A percentile compares a stretch with the other conserved stretches of the same genome.
These are phyloP conservation scores for Hoplodrina blanda DNA, from an alignment of 2,888 invertebrate genomes.

Conservation along the genomic window DNA sequence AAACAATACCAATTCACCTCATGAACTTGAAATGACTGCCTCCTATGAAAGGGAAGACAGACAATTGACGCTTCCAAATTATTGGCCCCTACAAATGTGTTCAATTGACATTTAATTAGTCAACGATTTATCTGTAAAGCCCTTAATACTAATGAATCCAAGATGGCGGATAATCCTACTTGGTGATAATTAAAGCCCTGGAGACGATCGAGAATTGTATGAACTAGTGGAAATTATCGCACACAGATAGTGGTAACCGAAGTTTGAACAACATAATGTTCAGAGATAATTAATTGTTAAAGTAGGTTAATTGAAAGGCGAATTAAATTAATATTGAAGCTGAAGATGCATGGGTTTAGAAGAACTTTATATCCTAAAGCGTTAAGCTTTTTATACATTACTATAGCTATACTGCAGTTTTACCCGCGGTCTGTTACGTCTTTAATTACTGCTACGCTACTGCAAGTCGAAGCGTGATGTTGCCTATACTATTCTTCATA, in stretches of 20 bases:
- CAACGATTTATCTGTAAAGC: conserved; percentile 48
- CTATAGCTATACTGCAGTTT: no score
- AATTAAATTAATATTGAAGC: not conserved
- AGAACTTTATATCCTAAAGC: not conserved
- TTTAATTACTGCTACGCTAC: no score
- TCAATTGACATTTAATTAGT: conserved; percentile 57
- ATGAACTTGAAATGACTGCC: not conserved
- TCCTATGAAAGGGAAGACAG: not conserved
- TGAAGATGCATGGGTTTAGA: not conserved
- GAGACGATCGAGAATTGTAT: conserved; percentile 44
- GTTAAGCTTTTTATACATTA: not conserved
- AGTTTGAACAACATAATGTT: conserved; percentile 39
- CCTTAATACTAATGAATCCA: conserved; percentile 57
- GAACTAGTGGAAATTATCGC: conserved; percentile 54
- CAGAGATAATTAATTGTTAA: conserved; percentile 35
- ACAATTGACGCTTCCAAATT: conserved; percentile 17
- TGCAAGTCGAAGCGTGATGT: no score
- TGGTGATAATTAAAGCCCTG: conserved; percentile 55
- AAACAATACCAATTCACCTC: not conserved
- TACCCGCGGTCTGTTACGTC: no score
- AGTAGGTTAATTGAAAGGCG: conserved; percentile 25
- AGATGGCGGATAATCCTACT: conserved; percentile 60
- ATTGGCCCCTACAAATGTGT: conserved; percentile 34
- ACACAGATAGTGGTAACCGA: conserved; percentile 29
- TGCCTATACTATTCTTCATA: no score